These are phyloP conservation scores for Agrochola lychnidis DNA, from an alignment of 2,888 invertebrate species.

Conservation along the genomic window DNA sequence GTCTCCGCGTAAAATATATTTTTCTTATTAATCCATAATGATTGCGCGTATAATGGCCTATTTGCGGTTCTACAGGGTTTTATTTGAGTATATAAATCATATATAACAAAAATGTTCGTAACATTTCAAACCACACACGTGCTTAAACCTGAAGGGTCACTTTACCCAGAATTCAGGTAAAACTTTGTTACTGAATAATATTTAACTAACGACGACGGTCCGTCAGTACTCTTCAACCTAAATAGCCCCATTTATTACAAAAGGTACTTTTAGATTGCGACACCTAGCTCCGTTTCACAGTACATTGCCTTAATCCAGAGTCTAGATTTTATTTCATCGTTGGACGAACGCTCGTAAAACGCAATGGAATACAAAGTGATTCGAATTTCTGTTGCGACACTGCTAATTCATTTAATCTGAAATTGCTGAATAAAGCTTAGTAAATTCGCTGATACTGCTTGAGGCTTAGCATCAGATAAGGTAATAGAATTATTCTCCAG, in stretches of 20 bases:
- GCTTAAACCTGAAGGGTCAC: background rate
- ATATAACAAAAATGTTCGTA: background rate
- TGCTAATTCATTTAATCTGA: conserved; percentile 40
- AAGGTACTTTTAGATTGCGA: conserved; percentile 32
- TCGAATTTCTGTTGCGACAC: conserved; percentile 20
- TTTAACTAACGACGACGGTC: conserved; percentile 23
- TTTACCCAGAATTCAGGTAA: conserved; percentile 2
- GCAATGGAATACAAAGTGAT: conserved; percentile 50
- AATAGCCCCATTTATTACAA: conserved; percentile 24
- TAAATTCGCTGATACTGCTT: conserved; percentile 35
- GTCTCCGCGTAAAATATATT: background rate
- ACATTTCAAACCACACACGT: conserved; percentile 7
- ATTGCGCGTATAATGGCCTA: conserved; percentile 9
- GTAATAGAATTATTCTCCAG: conserved; percentile 41
- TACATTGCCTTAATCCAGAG: conserved; percentile 40
- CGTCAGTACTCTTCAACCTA: conserved; percentile 7
- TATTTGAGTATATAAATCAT: conserved; percentile 17
- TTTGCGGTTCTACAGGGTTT: conserved; percentile 2
- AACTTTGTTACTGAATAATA: conserved; percentile 34
- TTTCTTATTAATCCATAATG: conserved; percentile 2
- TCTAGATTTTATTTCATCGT: conserved; percentile 33
- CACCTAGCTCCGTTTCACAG: conserved; percentile 34
- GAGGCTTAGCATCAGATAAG: conserved; percentile 32
- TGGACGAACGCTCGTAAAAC: conserved; percentile 37
- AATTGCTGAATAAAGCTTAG: conserved; percentile 26